phyloP scores from a whole-genome alignment of 2,888 invertebrate species.

The Cancer borealis region DNA sequence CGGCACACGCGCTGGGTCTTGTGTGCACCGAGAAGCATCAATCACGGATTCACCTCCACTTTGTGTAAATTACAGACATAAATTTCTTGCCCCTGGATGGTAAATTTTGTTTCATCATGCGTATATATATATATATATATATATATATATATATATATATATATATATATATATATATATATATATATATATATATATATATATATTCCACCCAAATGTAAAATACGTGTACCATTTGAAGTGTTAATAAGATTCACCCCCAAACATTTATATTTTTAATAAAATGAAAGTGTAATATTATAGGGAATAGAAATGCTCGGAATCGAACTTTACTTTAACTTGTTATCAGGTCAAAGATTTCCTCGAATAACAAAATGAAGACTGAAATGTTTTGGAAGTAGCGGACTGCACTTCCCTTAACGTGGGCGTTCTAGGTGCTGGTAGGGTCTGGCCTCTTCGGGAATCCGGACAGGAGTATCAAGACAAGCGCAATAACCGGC shows the following conservation, averaged over 20 bases:
- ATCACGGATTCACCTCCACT: background rate
- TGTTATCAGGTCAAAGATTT: background rate
- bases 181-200: conserved; percentile 30
- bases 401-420: background rate
- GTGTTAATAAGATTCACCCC: background rate
- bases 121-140: conserved; percentile 22
- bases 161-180: conserved; percentile 31
- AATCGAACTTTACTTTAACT: background rate
- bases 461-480: conserved; percentile 31
- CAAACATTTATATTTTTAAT: background rate
- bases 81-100: background rate
- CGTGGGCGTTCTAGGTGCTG: background rate
- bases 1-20: background rate
- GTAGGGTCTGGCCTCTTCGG: background rate
- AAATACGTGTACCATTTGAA: background rate
- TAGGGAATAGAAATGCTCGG: background rate
- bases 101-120: background rate
- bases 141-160: conserved; percentile 32
- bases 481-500: conserved; percentile 41
- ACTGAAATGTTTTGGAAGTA: background rate
- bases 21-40: background rate
- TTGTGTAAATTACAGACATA: background rate
- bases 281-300: background rate
- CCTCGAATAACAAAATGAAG: background rate
- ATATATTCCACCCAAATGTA: background rate